Percentiles rank a stretch among this genome's conserved stretches.
phyloP scores from a whole-genome alignment of 2,888 invertebrate species.

The Strigamia maritima region DNA sequence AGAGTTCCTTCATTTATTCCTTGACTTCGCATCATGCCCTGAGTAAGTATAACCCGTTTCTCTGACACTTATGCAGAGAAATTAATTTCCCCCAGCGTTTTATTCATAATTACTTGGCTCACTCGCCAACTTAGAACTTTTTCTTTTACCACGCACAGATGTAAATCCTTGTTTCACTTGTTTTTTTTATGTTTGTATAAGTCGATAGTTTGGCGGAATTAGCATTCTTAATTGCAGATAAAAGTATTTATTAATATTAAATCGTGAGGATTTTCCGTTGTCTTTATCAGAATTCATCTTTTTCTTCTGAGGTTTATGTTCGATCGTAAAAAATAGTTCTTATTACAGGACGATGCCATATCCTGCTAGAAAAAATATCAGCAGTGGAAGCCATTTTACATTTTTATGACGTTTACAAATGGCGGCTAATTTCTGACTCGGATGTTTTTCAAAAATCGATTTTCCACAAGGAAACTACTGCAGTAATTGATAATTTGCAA shows the following conservation, averaged over 20 bases:
- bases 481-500: no score
- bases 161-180: not conserved
- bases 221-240: no score
- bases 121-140: not conserved
- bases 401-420: not conserved
- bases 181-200: no score
- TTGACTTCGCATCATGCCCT: slow-evolving; percentile 13
- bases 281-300: not conserved
- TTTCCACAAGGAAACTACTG: not conserved
- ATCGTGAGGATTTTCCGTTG: not conserved
- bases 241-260: no score
- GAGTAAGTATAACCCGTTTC: slow-evolving; percentile 17
- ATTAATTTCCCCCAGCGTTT: slow-evolving; percentile 13
- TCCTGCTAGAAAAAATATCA: not conserved
- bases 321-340: not conserved
- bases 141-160: not conserved
- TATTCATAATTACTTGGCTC: slow-evolving; percentile 29
- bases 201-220: not conserved
- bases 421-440: not conserved
- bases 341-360: not conserved
- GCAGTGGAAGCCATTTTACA: not conserved
- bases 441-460: not conserved
- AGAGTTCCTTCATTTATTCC: not conserved
- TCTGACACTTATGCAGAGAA: not conserved
- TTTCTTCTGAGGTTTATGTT: not conserved